These are phyloP conservation scores for Melanerpes formicivorus DNA, from an alignment of 2,113 vertebrate species.

Conservation along the genomic window DNA sequence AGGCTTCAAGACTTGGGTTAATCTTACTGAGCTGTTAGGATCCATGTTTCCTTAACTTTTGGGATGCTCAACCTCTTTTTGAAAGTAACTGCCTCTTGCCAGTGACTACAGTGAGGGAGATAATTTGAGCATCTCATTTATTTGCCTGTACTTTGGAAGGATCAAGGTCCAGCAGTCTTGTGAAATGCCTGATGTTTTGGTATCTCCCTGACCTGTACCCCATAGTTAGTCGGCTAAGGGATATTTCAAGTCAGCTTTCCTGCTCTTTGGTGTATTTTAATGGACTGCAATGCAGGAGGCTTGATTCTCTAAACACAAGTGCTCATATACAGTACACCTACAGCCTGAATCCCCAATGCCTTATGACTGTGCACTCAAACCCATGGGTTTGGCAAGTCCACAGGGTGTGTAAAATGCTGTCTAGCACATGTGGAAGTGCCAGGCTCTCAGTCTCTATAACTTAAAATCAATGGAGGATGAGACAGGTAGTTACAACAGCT, in stretches of 20 bases:
- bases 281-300: no score
- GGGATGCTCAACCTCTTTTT: neutral
- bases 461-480: neutral
- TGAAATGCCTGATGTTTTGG: neutral
- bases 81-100: neutral
- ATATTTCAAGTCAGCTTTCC: neutral
- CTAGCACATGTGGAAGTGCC: neutral
- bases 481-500: neutral
- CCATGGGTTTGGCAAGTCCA: neutral
- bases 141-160: neutral
- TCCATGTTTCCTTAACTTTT: rapidly evolving
- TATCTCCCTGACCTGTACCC: neutral
- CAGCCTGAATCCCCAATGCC: neutral
- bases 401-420: neutral
- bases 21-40: neutral
- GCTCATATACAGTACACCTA: neutral
- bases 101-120: neutral
- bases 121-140: neutral
- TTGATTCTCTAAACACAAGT: neutral
- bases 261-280: rapidly evolving
- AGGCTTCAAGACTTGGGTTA: neutral
- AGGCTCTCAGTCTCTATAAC: neutral
- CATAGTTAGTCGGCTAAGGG: rapidly evolving
- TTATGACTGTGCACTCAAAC: neutral
- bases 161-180: neutral